Evolutionary conservation across 1,140 invertebrate genomes (phyloP).

Genomic region (Yoshiicerus persimilis): DNA sequence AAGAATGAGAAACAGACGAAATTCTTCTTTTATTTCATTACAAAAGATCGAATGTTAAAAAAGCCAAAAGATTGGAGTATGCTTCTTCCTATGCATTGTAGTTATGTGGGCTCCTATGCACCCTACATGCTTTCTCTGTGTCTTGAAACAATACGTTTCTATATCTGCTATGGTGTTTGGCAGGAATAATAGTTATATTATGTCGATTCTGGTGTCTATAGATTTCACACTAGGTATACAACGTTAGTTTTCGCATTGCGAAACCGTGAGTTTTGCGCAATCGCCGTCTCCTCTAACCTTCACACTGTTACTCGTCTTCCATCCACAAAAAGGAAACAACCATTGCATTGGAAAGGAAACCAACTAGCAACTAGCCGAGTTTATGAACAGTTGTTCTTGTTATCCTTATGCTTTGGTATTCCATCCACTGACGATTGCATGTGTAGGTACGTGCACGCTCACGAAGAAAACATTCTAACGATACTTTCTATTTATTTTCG

Average conservation of each 20-base stretch:
- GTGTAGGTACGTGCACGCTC: background rate
- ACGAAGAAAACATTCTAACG: background rate
- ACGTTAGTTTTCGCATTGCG: slow-evolving; percentile 2
- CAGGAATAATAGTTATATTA: background rate
- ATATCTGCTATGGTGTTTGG: background rate
- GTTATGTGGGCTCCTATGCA: background rate
- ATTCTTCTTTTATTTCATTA: background rate
- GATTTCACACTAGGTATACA: background rate
- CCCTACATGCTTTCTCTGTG: background rate
- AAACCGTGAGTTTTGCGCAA: slow-evolving; percentile 5
- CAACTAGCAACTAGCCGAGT: background rate
- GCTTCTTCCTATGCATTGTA: too few relatives aligned
- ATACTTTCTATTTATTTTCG: background rate
- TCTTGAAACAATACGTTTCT: background rate
- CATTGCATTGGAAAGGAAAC: background rate
- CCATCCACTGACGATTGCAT: background rate
- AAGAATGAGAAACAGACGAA: too few relatives aligned
- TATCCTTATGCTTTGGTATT: background rate
- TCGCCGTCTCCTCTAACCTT: slow-evolving; percentile 14
- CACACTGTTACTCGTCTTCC: background rate
- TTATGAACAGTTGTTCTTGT: background rate
- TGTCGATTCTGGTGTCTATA: background rate
- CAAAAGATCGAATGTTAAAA: background rate
- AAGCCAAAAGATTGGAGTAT: background rate
- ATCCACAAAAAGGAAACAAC: background rate